A percentile compares a stretch with the other conserved stretches of the same genome.
Evolutionary conservation across 2,113 vertebrate species (phyloP).

Genomic region (Lethenteron camtschaticum): DNA sequence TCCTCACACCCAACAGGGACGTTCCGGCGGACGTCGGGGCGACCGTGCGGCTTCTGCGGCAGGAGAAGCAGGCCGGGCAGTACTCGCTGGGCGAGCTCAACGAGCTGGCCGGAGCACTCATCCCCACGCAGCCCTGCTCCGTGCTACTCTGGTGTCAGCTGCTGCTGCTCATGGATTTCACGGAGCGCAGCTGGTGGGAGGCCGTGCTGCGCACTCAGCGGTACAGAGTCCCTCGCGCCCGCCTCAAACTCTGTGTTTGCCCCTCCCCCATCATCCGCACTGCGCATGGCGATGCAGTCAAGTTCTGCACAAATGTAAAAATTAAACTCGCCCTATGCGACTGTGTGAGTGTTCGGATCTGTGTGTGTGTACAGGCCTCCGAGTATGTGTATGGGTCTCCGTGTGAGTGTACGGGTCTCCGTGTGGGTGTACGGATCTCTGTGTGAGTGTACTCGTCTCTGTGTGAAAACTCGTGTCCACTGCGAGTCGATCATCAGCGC

Average conservation of each 20-base stretch:
- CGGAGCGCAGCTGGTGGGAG: conserved; percentile 86
- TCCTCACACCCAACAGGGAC: conserved; percentile 30
- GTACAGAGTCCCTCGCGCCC: conserved; percentile 21
- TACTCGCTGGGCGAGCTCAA: conserved; percentile 60
- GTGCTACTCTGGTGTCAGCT: conserved; percentile 97
- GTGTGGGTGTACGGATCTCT: not conserved
- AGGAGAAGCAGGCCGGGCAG: conserved; percentile 23
- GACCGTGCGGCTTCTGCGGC: no score
- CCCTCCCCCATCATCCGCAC: not conserved
- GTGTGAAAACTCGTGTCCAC: not conserved
- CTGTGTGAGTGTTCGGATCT: not conserved
- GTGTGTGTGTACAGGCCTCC: not conserved
- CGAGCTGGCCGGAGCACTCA: conserved; percentile 42
- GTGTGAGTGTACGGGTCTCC: not conserved
- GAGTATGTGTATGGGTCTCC: not conserved
- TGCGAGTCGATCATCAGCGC: not conserved
- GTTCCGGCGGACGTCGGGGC: conserved; percentile 48
- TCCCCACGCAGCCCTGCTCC: conserved; percentile 72
- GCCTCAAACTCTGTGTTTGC: not conserved
- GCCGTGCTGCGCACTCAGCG: conserved; percentile 80
- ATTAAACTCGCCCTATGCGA: not conserved
- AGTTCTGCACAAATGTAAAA: not conserved
- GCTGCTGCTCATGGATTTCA: conserved; percentile 79
- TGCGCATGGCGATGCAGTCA: not conserved
- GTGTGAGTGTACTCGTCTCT: not conserved